Base-by-base conservation (phyloP, 2,797 vertebrate species). In the Eidolon dupreanum region DNA sequence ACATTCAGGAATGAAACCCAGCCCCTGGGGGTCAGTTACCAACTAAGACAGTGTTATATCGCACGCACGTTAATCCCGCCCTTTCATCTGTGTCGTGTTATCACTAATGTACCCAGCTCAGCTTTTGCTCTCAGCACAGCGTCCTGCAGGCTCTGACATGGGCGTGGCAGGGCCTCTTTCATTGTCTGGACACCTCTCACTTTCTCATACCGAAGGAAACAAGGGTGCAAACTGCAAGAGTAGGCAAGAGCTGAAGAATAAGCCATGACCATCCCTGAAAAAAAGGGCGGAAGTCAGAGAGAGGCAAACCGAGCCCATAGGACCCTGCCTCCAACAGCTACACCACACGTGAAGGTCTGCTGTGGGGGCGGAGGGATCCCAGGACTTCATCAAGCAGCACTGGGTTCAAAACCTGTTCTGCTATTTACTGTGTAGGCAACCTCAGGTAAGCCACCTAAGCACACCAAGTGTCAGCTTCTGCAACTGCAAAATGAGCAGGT, bases 321-420 rank as follows among this genome's bases (percentile, higher is more conserved):
- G 36, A 77, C 1, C 11, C n/a, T 12, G 2, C 3, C 38, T 41
- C 31, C 19, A 2, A 61, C 3, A 8, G 15, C 61, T n/a, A 1
- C n/a, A 10, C 33, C 11, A 8, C 5, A 26, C 46, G 75, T 0
- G 0, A 3, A 13, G 24, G 11, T 31, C 20, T 63, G 22, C 16
- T 0, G 2, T 4, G 6, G 1, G 4, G 3, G 16, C 6, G 57
- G 10, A 10, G 10, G 53, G 10, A 13, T 19, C 36, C 3, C 0
- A 22, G 31, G 43, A 74, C 19, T 1, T 46, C 20, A 13, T 31
- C 33, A 1, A 16, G 43, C 28, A 77, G 68, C 1, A 0, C 46
- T 77, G 49, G n/a, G 26, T 53, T 61, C 51, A 11, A 59, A 68
- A 22, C 59, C 73, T 0, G 0, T 38, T 61, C 33, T 57, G 61